These are phyloP conservation scores for Epinotia bilunana DNA, from an alignment of 2,888 invertebrate species.

Conservation along the genomic window DNA sequence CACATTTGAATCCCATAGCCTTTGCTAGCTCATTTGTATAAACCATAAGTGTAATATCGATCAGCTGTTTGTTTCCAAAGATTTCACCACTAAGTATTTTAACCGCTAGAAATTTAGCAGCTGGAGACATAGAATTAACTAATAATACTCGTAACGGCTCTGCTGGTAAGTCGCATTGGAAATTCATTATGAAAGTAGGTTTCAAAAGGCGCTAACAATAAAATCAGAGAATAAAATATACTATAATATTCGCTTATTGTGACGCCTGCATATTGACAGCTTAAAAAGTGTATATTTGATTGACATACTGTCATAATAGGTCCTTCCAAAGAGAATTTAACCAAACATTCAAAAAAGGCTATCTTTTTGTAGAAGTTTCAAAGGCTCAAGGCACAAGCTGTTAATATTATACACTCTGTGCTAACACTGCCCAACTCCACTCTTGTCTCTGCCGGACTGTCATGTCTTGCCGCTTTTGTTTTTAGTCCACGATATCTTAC, in stretches of 20 bases:
- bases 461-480: too few relatives aligned
- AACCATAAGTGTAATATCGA: slow-evolving; percentile 68
- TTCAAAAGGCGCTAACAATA: background rate
- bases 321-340: too few relatives aligned
- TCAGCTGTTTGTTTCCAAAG: slow-evolving; percentile 64
- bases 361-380: too few relatives aligned
- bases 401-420: too few relatives aligned
- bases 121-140: slow-evolving; percentile 65
- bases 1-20: slow-evolving; percentile 61
- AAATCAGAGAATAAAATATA: background rate
- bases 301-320: too few relatives aligned
- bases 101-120: slow-evolving; percentile 60
- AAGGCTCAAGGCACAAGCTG: too few relatives aligned
- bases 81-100: slow-evolving; percentile 69
- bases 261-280: background rate
- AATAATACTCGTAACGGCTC: slow-evolving; percentile 66
- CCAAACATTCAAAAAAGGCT: too few relatives aligned
- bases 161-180: slow-evolving; percentile 55
- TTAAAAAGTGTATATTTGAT: too few relatives aligned
- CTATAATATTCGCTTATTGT: background rate
- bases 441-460: too few relatives aligned
- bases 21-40: slow-evolving; percentile 63
- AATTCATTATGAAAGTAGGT: slow-evolving; percentile 61
- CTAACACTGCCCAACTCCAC: too few relatives aligned
- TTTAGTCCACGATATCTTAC: too few relatives aligned